These are phyloP conservation scores for Lethrus apterus DNA, from an alignment of 1,140 invertebrate species.

Conservation along the genomic window DNA sequence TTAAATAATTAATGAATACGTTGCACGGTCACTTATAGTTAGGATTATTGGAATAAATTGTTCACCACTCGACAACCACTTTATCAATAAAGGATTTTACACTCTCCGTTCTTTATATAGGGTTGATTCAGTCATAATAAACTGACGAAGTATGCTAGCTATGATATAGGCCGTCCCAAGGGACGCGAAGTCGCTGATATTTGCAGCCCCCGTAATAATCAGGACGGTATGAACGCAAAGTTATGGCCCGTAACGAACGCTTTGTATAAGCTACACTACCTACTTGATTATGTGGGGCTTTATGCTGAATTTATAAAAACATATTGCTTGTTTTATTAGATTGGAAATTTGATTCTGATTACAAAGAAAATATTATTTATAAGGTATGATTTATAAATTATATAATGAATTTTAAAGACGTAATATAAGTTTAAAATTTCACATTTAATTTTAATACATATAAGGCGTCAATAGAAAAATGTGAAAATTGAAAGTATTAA, in stretches of 20 bases:
- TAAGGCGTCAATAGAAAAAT: too few species aligned
- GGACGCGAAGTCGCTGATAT: slow-evolving; percentile 38
- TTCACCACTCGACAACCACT: slow-evolving; percentile 1
- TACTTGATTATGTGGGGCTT: slow-evolving; percentile 34
- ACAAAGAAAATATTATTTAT: not conserved
- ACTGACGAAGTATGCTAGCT: slow-evolving; percentile 10
- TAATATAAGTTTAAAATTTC: too few species aligned
- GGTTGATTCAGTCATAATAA: slow-evolving; percentile 11
- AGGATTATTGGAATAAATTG: not conserved
- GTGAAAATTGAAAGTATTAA: too few species aligned
- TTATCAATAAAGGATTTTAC: slow-evolving; percentile 6
- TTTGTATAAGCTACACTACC: slow-evolving; percentile 21
- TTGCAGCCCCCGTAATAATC: slow-evolving; percentile 40
- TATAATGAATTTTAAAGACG: too few species aligned
- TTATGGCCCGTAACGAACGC: slow-evolving; percentile 39
- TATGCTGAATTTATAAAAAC: slow-evolving; percentile 26
- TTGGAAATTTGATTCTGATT: slow-evolving; percentile 7
- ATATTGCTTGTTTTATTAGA: slow-evolving; percentile 24
- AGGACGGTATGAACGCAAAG: slow-evolving; percentile 31
- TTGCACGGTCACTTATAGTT: not conserved
- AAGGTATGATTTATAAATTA: too few species aligned
- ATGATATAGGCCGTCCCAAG: slow-evolving; percentile 29
- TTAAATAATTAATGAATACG: too few species aligned
- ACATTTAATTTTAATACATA: too few species aligned
- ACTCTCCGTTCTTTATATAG: slow-evolving; percentile 9